These are phyloP conservation scores for Cavia aperea DNA, from an alignment of 2,113 vertebrate genomes.

Conservation along the genomic window DNA sequence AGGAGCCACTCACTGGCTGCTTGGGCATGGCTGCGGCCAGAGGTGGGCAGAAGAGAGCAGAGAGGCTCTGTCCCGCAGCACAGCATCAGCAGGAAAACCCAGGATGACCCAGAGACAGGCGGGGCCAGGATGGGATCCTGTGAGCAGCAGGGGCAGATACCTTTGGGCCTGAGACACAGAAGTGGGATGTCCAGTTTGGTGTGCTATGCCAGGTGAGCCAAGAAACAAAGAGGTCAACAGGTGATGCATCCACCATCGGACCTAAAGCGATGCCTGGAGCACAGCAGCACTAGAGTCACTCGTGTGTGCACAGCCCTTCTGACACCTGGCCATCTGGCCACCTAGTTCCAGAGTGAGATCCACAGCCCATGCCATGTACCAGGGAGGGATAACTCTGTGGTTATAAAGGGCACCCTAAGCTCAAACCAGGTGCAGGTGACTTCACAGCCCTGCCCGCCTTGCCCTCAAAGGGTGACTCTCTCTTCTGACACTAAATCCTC, in stretches of 20 bases:
- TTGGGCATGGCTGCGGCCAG: not conserved
- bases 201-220: too few species aligned
- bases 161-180: not conserved
- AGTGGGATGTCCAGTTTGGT: not conserved
- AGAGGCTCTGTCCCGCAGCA: not conserved
- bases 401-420: too few species aligned
- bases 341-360: too few species aligned
- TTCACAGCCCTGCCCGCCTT: too few species aligned
- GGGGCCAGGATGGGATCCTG: not conserved
- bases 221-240: not conserved
- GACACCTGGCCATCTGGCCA: not conserved
- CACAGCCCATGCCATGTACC: too few species aligned
- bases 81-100: not conserved
- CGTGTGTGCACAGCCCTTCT: not conserved
- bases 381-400: too few species aligned
- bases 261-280: not conserved
- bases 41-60: not conserved
- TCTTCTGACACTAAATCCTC: not conserved
- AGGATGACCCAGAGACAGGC: not conserved
- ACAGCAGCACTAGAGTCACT: not conserved
- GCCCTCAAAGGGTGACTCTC: not conserved
- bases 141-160: not conserved
- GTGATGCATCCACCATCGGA: not conserved
- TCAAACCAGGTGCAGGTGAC: too few species aligned
- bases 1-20: not conserved